Base-by-base conservation (phyloP, 1,140 invertebrate genomes). In the Halyomorpha halys region DNA sequence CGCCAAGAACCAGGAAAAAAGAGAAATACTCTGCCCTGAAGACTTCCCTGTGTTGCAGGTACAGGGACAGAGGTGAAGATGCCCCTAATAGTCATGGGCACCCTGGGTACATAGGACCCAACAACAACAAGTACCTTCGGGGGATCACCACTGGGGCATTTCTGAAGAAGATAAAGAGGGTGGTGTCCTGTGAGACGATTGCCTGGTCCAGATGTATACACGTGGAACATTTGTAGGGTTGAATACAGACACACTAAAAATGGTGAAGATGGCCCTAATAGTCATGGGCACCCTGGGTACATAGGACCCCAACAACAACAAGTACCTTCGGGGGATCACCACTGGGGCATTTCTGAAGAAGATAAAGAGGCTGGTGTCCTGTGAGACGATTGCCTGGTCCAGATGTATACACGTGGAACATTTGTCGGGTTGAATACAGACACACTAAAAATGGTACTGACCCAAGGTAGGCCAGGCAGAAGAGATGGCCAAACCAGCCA, bases 131-230 rank as follows among this genome's bases (percentile, higher is more conserved):
- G 27, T 44, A 4, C 23, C 59, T 61, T 6, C 3, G 8, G 11
- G 30, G 34, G 5, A 39, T 61, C 8, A 19, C 11, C 30, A n/a
- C 59, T 13, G 2, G 14, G 13, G 27, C 19, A 16, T 61, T 4
- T n/a, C 23, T 61, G 3, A 44, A 15, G 3, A 44, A 68, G 8
- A 73, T 74, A 68, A 16, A 25, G n/a, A 63, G 61, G 1, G 59
- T 71, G 16, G 69, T 71, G 64, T 60, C 68, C 4, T 67, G 65
- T 1, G 69, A 71, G 15, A 68, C 68, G 0, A 64, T 72, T 21
- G 54, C 64, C 3, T 72, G 70, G 70, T 70, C 69, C 11, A 56
- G 70, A 18, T 68, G 72, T 59, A 71, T 73, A 0, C 70, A 67
- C 60, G 39, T 64, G 3, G 67, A 69, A 27, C 64, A 66, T 27